Evolutionary conservation across 2,797 vertebrate species (phyloP), one percentile per base, ranked within the genome.

Genomic region (Aphelocoma californica): DNA sequence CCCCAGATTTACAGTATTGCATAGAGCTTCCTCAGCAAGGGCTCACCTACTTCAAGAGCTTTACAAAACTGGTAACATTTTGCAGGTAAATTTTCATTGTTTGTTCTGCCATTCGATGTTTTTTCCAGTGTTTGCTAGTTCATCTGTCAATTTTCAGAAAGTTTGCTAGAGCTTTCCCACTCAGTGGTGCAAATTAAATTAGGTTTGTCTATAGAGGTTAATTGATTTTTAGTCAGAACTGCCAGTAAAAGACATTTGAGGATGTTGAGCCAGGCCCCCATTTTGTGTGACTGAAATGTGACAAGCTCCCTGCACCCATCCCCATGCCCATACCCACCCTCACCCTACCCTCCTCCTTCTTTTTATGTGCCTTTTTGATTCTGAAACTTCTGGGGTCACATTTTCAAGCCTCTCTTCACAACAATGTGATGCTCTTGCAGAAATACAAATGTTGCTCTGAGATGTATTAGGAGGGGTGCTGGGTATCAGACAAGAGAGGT

Each of bases 371-470:
- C 42, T 89, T 92, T 71, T 84, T 72, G 85, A 79, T 90, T 81
- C 66, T 78, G 66, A 93, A 92, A 69, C 54, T 86, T 86, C 40
- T 86, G 73, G 48, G 32, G 65, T 83, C 72, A 67, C 7, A 8
- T 86, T 90, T 95, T 91, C 65, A 88, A 81, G 65, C 20, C 12
- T 79, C 47, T 90, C 31, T 72, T 92, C 85, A 88, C 66, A 79
- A 58, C 47, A 69, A 50, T 53, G 44, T 87, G 92, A 89, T 79
- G 78, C 62, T 91, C 60, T 84, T 88, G 81, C 70, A 91, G 85
- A 89, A 61, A 94, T 71, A 89, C 58, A 70, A 93, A 85, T 91
- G 89, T 95, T 86, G 92, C 48, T 95, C 82, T 1, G 26, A 87
- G 78, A 77, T 21, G n/a, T 87, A 48, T 77, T 92, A 79, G 54